phyloP scores from a whole-genome alignment of 2,113 vertebrate genomes.

The Verasper variegatus region DNA sequence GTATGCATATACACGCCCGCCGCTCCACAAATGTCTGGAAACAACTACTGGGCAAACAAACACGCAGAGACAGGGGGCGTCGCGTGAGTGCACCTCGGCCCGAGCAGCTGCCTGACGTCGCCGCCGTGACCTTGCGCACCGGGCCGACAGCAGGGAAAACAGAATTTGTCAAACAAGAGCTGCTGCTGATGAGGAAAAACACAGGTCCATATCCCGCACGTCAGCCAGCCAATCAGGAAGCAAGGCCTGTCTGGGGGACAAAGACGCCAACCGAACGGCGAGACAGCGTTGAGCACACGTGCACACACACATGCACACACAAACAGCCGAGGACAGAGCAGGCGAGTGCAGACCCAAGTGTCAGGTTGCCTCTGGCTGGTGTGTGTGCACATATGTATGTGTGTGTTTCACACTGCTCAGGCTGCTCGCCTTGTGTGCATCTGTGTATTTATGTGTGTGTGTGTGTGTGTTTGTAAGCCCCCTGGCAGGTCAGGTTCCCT shows the following conservation, averaged over 20 bases:
- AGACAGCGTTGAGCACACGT: not conserved
- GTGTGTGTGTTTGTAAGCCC: conserved; percentile 3
- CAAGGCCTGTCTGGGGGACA: conserved; percentile 54
- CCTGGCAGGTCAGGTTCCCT: conserved; percentile 42
- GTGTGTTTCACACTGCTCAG: conserved; percentile 38
- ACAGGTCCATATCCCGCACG: conserved; percentile 65
- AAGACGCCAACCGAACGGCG: conserved; percentile 45
- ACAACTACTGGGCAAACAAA: conserved; percentile 11
- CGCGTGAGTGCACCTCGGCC: not conserved
- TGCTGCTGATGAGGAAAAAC: conserved; percentile 74
- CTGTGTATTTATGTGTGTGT: not conserved
- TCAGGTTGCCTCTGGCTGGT: conserved; percentile 65
- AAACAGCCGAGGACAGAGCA: conserved; percentile 32
- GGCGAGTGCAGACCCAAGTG: conserved; percentile 54
- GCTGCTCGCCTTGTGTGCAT: conserved; percentile 21
- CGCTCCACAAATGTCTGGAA: conserved; percentile 39
- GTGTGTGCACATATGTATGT: conserved; percentile 13
- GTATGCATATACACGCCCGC: not conserved
- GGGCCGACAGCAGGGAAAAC: conserved; percentile 71
- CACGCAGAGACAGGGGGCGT: not conserved
- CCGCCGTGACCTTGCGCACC: conserved; percentile 18
- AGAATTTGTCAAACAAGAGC: conserved; percentile 76
- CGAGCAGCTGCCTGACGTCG: conserved; percentile 63
- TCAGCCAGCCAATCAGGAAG: conserved; percentile 65
- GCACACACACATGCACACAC: not conserved